These are phyloP conservation scores for Actinopyga echinites DNA, from an alignment of 53 echinoderm and acorn worm species.

Conservation along the genomic window DNA sequence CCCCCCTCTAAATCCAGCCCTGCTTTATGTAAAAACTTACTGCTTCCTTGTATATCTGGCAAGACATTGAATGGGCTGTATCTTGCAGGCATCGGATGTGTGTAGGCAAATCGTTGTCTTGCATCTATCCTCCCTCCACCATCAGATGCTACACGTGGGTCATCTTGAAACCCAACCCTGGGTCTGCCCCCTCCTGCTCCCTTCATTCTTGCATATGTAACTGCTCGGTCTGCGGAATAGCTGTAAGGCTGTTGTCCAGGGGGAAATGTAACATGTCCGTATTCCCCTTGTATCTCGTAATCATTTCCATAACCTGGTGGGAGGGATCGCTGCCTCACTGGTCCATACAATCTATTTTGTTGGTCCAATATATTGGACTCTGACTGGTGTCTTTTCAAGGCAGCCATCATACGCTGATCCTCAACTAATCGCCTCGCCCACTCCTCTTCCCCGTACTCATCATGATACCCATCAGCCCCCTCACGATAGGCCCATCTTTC, in stretches of 20 bases:
- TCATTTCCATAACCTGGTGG: background rate
- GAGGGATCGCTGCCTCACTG: constrained; percentile 20
- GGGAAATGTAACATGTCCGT: background rate
- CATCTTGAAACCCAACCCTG: background rate
- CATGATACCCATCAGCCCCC: constrained; percentile 38
- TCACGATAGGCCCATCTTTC: constrained; percentile 51
- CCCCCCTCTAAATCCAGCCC: too few species aligned
- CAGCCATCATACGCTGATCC: constrained; percentile 61
- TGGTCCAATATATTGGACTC: constrained; percentile 73
- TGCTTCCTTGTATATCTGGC: constrained; percentile 66
- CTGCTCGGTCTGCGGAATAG: constrained; percentile 90
- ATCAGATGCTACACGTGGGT: constrained; percentile 1
- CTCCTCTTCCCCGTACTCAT: constrained; percentile 57
- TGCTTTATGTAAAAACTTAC: too few species aligned
- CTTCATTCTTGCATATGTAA: constrained; percentile 72
- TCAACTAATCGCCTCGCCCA: constrained; percentile 72
- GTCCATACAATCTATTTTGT: background rate
- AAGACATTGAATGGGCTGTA: constrained; percentile 79
- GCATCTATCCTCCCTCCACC: constrained; percentile 44
- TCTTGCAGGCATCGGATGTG: constrained; percentile 61
- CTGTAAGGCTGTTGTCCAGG: constrained; percentile 63
- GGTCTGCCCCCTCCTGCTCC: constrained; percentile 17
- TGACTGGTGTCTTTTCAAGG: constrained; percentile 72
- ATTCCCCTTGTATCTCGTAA: background rate
- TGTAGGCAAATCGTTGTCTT: constrained; percentile 57